Evolutionary conservation across 2,888 invertebrate species (phyloP).

Genomic region (Athrips mouffetella): DNA sequence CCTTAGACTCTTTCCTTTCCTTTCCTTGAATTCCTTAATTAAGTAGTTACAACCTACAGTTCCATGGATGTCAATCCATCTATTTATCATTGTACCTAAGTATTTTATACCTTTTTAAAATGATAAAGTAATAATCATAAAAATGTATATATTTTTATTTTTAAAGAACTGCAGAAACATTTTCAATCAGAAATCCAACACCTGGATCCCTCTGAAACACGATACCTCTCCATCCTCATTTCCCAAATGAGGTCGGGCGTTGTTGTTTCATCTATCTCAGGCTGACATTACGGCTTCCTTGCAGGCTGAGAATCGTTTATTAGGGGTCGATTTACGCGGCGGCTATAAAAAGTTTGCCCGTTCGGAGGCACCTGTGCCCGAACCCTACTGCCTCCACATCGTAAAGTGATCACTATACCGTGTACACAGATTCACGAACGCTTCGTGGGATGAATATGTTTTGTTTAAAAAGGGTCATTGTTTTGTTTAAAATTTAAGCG

Average conservation of each 20-base stretch:
- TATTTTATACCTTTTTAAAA: not conserved
- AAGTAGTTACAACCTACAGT: too few species aligned
- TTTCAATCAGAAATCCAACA: not conserved
- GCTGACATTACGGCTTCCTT: conserved; percentile 29
- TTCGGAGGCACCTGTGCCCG: conserved; percentile 39
- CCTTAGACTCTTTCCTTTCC: too few species aligned
- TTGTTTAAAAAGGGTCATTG: not conserved
- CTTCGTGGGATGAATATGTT: not conserved
- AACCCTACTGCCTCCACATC: not conserved
- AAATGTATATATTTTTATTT: not conserved
- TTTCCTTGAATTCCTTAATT: too few species aligned
- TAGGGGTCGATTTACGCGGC: conserved; percentile 41
- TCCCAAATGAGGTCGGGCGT: conserved; percentile 23
- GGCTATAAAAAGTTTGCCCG: conserved; percentile 42
- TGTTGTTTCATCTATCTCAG: conserved; percentile 33
- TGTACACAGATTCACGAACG: not conserved
- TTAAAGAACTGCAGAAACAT: not conserved
- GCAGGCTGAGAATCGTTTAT: conserved; percentile 33
- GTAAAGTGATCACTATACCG: conserved; percentile 8
- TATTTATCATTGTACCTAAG: too few species aligned
- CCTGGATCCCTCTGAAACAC: not conserved
- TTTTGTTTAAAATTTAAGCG: not conserved
- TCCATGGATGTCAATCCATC: too few species aligned
- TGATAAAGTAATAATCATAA: not conserved
- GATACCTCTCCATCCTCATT: not conserved